phyloP scores from a whole-genome alignment of 2,113 vertebrate species.

The Scophthalmus maximus region DNA sequence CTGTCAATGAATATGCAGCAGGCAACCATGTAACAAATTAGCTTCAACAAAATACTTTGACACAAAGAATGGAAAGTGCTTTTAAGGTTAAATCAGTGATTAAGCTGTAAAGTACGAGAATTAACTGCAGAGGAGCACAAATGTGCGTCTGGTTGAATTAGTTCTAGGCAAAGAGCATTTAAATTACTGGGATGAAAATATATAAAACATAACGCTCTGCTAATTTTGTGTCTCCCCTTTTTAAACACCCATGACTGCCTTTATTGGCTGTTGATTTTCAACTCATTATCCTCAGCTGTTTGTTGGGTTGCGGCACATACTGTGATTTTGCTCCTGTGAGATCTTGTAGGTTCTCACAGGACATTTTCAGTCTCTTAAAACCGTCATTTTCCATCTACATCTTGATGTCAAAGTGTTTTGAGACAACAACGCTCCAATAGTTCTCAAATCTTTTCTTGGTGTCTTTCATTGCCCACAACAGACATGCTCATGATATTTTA shows the following conservation, averaged over 20 bases:
- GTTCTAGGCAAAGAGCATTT: background rate
- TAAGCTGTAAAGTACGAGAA: conserved; percentile 9
- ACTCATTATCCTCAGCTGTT: conserved; percentile 17
- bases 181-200: background rate
- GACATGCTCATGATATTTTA: conserved; percentile 13
- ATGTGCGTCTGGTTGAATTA: background rate
- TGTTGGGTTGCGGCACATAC: conserved; percentile 8
- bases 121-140: conserved; percentile 2
- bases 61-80: conserved; percentile 8
- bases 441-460: conserved; percentile 7
- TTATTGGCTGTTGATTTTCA: conserved; percentile 19
- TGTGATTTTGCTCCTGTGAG: background rate
- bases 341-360: conserved; percentile 11
- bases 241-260: background rate
- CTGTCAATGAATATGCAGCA: conserved; percentile 61
- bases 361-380: background rate
- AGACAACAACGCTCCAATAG: conserved; percentile 31
- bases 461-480: conserved; percentile 23
- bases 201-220: background rate
- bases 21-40: conserved; percentile 73
- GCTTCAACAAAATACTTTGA: conserved; percentile 62
- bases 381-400: conserved; percentile 10
- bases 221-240: background rate
- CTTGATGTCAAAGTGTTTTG: conserved; percentile 24
- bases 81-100: conserved; percentile 16